Conservation (phyloP, 2,888 invertebrate genomes). For the Cantharis lateralis region DNA sequence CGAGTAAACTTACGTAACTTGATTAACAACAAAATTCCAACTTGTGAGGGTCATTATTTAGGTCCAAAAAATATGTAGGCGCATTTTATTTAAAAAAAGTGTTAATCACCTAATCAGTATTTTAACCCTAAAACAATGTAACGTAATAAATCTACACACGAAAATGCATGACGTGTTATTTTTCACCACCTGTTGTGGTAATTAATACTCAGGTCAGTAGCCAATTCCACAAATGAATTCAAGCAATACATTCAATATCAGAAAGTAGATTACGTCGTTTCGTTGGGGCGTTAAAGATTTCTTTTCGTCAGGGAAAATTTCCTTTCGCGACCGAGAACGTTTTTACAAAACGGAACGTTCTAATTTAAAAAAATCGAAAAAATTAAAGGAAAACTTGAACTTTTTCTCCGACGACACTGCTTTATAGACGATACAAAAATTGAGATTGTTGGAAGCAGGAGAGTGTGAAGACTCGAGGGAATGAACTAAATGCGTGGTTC, state of each 20-base stretch:
- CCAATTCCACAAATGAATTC: constrained; percentile 43
- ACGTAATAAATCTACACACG: neutral
- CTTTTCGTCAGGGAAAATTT: neutral
- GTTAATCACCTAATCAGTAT: neutral
- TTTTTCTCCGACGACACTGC: constrained; percentile 16
- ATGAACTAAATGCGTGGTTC: constrained; percentile 35
- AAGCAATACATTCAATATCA: constrained; percentile 41
- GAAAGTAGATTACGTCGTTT: constrained; percentile 33
- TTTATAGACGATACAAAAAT: constrained; percentile 17
- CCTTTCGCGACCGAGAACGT: neutral
- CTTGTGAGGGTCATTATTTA: neutral
- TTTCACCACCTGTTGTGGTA: constrained; percentile 41
- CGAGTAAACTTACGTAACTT: neutral
- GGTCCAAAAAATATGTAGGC: neutral
- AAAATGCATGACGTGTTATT: constrained; percentile 25
- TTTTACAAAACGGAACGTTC: neutral
- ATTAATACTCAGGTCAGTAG: constrained; percentile 39
- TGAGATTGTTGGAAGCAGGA: constrained; percentile 22
- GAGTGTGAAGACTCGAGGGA: constrained; percentile 22
- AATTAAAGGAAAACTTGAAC: neutral
- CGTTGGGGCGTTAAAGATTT: neutral
- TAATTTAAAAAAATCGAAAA: neutral
- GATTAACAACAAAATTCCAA: neutral
- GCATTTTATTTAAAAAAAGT: neutral
- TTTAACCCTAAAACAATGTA: neutral